Base-by-base conservation (phyloP, 2,113 vertebrate genomes). In the Syngnathus typhle region DNA sequence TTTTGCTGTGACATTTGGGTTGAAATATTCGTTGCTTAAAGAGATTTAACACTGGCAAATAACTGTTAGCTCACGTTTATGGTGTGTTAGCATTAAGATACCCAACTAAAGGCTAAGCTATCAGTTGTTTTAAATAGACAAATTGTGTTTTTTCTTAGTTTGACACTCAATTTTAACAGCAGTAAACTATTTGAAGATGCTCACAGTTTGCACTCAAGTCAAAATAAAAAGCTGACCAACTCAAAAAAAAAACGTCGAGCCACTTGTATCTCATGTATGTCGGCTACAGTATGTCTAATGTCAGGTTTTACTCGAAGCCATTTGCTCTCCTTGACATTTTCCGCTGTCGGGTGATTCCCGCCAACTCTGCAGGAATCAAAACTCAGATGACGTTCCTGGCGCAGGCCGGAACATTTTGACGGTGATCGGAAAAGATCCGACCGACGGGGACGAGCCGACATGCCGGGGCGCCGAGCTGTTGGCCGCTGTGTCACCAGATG, bases 401-500 rank as follows among this genome's bases (percentile, higher is more conserved):
- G 13, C 15, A 15, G 36, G 27, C 27, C 27, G 6, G 55, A 16
- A 27, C 9, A 62, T 61, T 21, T 70, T 68, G 64, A 65, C 52
- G n/a, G 13, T 58, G 61, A 68, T 65, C 1, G 60, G 27, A 69
- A 43, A n/a, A 46, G 75, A 77, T 60, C 36, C 32, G 66, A 10
- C 73, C 76, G 77, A 68, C 67, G 23, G 70, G 52, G 70, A 75
- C 62, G 11, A 1, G 58, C 21, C 44, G 59, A 61, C 58, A 72
- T 47, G 37, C 52, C 1, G 60, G 73, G 65, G 78, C 80, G 77
- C 76, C 64, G 27, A 66, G 77, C 79, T 59, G 74, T 54, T 68
- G 38, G 0, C 70, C 7, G 39, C 73, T 74, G 87, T 72, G 79
- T 43, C 82, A 71, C 82, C 77, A 82, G 73, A 77, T 67, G 52